Conservation (phyloP, 1,140 invertebrate species). For the Nylanderia fulva region DNA sequence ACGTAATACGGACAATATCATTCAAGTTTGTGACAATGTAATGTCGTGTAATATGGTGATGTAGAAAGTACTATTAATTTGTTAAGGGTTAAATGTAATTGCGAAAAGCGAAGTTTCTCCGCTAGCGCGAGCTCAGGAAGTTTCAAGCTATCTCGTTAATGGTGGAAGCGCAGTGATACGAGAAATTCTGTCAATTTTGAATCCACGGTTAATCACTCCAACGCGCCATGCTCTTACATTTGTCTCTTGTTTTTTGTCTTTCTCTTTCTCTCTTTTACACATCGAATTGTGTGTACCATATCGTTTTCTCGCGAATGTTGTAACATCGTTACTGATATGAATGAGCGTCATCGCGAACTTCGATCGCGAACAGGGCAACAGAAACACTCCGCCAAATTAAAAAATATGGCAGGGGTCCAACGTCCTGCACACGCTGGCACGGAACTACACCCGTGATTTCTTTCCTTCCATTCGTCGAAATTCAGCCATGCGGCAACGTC, state of each 20-base stretch:
- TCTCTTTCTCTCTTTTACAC: background rate
- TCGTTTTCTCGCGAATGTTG: slow-evolving; percentile 7
- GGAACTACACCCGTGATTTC: slow-evolving; percentile 60
- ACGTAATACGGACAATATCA: background rate
- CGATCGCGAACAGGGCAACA: slow-evolving; percentile 56
- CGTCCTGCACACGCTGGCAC: slow-evolving; percentile 54
- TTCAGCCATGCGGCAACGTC: slow-evolving; percentile 44
- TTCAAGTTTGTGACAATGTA: slow-evolving; percentile 1
- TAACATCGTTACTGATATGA: slow-evolving; percentile 47
- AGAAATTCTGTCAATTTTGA: slow-evolving; percentile 52
- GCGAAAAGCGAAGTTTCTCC: slow-evolving; percentile 43
- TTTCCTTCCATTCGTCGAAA: slow-evolving; percentile 53
- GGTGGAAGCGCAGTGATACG: slow-evolving; percentile 41
- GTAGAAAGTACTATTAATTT: slow-evolving; percentile 34
- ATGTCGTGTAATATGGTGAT: background rate
- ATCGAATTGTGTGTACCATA: slow-evolving; percentile 2
- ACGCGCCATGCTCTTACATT: background rate
- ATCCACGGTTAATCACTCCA: slow-evolving; percentile 25
- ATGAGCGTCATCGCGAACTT: slow-evolving; percentile 41
- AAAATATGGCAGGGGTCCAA: slow-evolving; percentile 73
- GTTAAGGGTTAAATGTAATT: slow-evolving; percentile 51
- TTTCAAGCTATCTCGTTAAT: slow-evolving; percentile 50
- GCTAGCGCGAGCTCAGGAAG: slow-evolving; percentile 14
- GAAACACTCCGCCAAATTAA: slow-evolving; percentile 73
- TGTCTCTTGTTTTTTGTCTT: background rate